Evolutionary conservation across 1,140 invertebrate genomes (phyloP).

Genomic region (Leptopilina boulardi): DNA sequence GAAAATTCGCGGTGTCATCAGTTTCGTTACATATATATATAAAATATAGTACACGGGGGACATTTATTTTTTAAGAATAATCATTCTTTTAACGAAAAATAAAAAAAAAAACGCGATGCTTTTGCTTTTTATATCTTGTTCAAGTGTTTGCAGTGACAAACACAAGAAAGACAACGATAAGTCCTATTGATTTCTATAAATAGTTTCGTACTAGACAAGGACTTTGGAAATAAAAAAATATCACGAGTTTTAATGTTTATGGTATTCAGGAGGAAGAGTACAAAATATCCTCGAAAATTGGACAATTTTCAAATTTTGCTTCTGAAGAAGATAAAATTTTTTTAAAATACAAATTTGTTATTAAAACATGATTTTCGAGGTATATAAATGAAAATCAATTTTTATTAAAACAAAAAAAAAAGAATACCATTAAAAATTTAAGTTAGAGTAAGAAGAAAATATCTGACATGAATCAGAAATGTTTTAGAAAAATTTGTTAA

Average conservation of each 20-base stretch:
- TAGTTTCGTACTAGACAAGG: background rate
- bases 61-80: slow-evolving; percentile 32
- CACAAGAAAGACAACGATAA: background rate
- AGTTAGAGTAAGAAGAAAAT: background rate
- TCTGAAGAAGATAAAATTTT: too few relatives aligned
- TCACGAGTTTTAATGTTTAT: background rate
- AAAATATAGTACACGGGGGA: background rate
- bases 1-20: slow-evolving; percentile 13
- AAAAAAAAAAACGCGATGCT: background rate
- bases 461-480: slow-evolving; percentile 33
- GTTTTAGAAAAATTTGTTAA: background rate
- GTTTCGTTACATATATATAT: slow-evolving; percentile 14
- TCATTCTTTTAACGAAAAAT: slow-evolving; percentile 26
- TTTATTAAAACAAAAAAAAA: background rate
- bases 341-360: too few relatives aligned
- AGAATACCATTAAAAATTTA: background rate
- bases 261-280: slow-evolving; percentile 19
- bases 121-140: background rate
- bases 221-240: background rate
- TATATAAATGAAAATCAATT: too few relatives aligned
- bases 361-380: too few relatives aligned
- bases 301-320: too few relatives aligned
- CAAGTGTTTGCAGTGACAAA: slow-evolving; percentile 5
- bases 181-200: too few relatives aligned
- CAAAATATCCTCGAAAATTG: background rate